Evolutionary conservation across 1,140 invertebrate genomes (phyloP), one percentile per base, ranked within the genome.

Genomic region (Drosophila serrata): DNA sequence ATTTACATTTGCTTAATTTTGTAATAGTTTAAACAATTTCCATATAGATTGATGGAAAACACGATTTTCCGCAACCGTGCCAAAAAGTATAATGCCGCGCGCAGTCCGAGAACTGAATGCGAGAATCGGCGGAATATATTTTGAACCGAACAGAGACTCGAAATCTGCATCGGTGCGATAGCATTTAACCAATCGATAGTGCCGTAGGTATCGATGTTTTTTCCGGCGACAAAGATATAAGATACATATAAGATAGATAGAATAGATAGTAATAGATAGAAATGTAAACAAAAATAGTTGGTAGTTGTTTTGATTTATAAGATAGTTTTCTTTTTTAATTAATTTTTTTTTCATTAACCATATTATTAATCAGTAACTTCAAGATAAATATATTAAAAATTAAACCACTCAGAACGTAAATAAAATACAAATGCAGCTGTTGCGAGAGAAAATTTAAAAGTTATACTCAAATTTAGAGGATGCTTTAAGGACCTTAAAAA

Each of bases 81-180:
- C 24, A 27, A 29, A 31, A 37, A 43, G 17, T 31, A 37, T 56
- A 57, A 22, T 56, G 48, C 39, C 27, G 67, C 45, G 43, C 58
- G 49, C 80, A 64, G 69, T 42, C 43, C 35, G 51, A 79, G 49
- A 79, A 82, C 75, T 61, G 45, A 85, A 85, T 69, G 61, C 62
- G 65, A 69, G 65, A 65, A 75, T 62, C 58, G 55, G 51, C 46
- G 82, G 69, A 70, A 86, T 63, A 65, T 63, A 65, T 79, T 72
- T 63, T 39, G 70, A 82, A 73, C 51, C 51, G 43, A 59, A n/a
- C 62, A 42, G 40, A 63, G 67, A 24, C 24, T 37, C 31, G 31
- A 67, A 69, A 72, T 72, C 24, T 2, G 24, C 4, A 24, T 24
- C 24, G 24, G 24, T 24, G n/a, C n/a, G n/a, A n/a, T n/a, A n/a